A percentile compares a stretch with the other conserved stretches of the same genome.
Evolutionary conservation across 2,888 invertebrate species (phyloP).

Genomic region (Lepidochrysops patricia): DNA sequence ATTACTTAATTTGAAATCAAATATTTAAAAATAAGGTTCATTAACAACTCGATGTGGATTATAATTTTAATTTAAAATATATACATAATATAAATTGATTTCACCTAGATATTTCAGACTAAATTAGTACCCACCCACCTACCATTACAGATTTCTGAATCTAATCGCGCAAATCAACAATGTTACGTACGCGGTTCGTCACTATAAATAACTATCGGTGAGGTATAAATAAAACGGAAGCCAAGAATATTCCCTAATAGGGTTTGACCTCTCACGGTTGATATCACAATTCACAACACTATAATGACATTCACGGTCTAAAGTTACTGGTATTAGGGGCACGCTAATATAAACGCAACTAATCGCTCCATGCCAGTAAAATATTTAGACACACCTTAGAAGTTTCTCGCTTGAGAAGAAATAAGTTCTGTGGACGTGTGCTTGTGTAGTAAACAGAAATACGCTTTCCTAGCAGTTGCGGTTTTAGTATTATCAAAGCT

Average conservation of each 20-base stretch:
- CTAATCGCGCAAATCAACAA: no score
- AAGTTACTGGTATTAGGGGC: constrained; percentile 7
- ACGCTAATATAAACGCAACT: neutral
- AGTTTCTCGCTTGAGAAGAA: neutral
- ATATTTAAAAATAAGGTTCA: no score
- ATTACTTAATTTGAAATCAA: no score
- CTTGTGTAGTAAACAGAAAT: no score
- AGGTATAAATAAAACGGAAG: constrained; percentile 4
- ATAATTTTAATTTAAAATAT: no score
- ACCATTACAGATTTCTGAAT: neutral
- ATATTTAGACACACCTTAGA: neutral
- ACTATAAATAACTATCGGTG: neutral
- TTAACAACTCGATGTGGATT: no score
- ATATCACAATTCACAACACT: neutral
- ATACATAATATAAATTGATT: no score
- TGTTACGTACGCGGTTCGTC: neutral
- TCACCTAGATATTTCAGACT: no score
- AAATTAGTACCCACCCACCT: no score
- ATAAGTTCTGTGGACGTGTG: no score
- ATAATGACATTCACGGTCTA: constrained; percentile 9
- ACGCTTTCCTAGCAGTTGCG: no score
- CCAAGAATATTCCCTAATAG: constrained; percentile 7
- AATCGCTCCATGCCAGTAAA: neutral
- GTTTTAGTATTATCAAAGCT: no score
- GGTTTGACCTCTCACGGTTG: constrained; percentile 10